These are phyloP conservation scores for Archivesica marissinica DNA, from an alignment of 1,140 invertebrate genomes.

Conservation along the genomic window DNA sequence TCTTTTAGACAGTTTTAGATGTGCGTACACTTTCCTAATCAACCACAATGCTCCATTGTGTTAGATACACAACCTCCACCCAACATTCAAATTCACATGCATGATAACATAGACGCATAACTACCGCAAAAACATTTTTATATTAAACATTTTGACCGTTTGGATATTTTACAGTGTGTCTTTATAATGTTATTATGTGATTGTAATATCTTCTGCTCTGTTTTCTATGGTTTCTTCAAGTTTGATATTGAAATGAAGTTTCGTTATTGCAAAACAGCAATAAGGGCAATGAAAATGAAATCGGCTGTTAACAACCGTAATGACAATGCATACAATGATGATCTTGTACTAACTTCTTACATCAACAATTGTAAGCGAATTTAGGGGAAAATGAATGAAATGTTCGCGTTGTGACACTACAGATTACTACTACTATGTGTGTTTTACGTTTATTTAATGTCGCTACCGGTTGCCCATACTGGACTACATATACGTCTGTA, in stretches of 20 bases:
- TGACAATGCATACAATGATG: background rate
- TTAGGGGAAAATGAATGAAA: background rate
- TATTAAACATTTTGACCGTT: background rate
- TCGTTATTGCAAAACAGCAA: background rate
- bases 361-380: background rate
- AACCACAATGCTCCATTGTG: too few species aligned
- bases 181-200: background rate
- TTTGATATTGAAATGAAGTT: background rate
- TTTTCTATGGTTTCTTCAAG: background rate
- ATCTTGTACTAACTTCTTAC: background rate
- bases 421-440: too few species aligned
- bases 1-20: too few species aligned
- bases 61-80: too few species aligned
- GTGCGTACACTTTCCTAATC: too few species aligned
- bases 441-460: too few species aligned
- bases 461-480: too few species aligned
- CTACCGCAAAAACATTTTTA: too few species aligned
- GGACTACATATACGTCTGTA: too few species aligned
- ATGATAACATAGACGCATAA: too few species aligned
- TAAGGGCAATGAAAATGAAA: background rate
- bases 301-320: background rate
- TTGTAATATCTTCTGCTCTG: constrained; percentile 13
- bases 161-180: background rate
- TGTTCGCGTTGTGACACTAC: too few species aligned
- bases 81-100: too few species aligned